Base-by-base conservation (phyloP, 2,797 vertebrate species). In the Tolypeutes matacus region DNA sequence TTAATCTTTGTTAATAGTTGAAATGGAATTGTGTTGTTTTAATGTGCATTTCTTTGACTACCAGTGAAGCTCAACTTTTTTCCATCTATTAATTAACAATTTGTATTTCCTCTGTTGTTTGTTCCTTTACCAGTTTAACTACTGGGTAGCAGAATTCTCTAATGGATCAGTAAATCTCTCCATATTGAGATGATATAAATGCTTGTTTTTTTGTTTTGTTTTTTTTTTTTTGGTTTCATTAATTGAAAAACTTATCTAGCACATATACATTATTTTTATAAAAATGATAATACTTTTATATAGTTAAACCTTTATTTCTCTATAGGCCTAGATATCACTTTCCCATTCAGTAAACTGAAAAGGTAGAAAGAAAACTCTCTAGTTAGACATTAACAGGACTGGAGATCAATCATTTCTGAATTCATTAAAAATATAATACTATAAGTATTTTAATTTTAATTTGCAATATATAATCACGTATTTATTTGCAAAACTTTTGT, bases 1-100 rank as follows among this genome's bases (percentile, higher is more conserved):
- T 8, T 83, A 67, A 62, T 89, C n/a, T 93, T 89, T 77, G 64
- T 56, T 49, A 72, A 90, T n/a, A 91, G 73, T 76, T 89, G 9
- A 90, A 93, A 81, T 60, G 49, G 20, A 91, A 64, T 85, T 1
- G 64, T 77, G 58, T 76, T 83, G 39, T 67, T 92, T 92, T 83
- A 72, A 86, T 95, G 92, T 92, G 36, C 53, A 83, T 73, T 89
- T 36, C 15, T 80, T 81, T 89, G 69, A 86, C 87, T 72, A 73
- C 14, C 49, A 70, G n/a, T 84, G 56, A 91, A 73, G 42, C 20
- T 77, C 36, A 81, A 49, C 34, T 27, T 56, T 51, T 91, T 91
- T 67, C 20, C 25, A 49, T 42, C 34, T 64, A 12, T 87, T 80
- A 80, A 20, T 80, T 23, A 87, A 53, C 1, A 60, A 76, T 91